Evolutionary conservation across 2,888 invertebrate species (phyloP).

Genomic region (Lacanobia oleracea): DNA sequence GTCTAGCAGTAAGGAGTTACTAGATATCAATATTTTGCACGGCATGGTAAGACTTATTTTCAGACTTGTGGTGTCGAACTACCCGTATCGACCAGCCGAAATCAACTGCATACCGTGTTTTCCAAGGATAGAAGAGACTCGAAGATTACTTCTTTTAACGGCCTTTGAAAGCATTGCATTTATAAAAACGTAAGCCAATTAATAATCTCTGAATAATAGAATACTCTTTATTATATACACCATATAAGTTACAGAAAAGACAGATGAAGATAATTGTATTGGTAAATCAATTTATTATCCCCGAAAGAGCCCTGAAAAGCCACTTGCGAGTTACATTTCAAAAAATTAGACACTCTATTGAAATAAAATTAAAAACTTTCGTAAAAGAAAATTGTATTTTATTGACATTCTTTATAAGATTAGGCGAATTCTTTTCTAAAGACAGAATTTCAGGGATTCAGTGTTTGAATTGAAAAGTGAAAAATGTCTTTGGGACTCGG

Average conservation of each 20-base stretch:
- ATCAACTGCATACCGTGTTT: no score
- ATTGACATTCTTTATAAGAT: conserved; percentile 20
- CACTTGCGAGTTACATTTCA: neutral
- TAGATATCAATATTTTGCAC: no score
- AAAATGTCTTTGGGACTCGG: neutral
- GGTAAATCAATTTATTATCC: conserved; percentile 1
- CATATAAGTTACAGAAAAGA: no score
- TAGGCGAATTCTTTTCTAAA: conserved; percentile 1
- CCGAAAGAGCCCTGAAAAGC: neutral
- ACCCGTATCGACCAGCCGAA: no score
- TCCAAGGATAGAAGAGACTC: no score
- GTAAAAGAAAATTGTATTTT: conserved; percentile 25
- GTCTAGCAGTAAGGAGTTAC: no score
- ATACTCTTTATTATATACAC: no score
- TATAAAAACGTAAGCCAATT: neutral
- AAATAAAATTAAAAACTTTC: conserved; percentile 25
- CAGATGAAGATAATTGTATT: no score
- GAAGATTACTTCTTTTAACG: no score
- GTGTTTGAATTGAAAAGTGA: conserved; percentile 19
- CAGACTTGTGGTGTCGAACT: no score
- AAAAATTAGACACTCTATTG: conserved; percentile 12
- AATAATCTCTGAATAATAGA: neutral
- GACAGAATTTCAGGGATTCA: neutral
- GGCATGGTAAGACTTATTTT: no score
- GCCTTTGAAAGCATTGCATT: neutral